phyloP scores from a whole-genome alignment of 2,113 vertebrate genomes.

The Ifrita kowaldi region DNA sequence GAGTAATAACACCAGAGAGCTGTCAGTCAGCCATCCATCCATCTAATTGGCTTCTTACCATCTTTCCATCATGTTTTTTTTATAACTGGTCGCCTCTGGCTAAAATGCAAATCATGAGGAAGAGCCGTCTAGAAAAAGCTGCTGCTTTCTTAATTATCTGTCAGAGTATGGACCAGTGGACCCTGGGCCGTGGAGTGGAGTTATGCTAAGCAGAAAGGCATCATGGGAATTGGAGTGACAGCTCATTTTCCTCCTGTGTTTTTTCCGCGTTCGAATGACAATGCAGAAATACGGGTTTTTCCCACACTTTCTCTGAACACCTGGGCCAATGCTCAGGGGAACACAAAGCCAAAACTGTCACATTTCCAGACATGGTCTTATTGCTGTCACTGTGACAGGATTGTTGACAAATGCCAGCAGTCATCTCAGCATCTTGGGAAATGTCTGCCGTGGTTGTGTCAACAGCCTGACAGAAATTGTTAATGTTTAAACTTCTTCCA shows the following conservation, averaged over 20 bases:
- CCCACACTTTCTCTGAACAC: constrained; percentile 86
- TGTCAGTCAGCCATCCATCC: constrained; percentile 99
- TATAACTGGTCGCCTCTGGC: constrained; percentile 99
- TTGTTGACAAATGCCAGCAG: constrained; percentile 99
- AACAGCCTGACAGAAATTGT: constrained; percentile 99
- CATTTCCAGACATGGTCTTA: constrained; percentile 90
- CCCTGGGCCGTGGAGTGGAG: constrained; percentile 87
- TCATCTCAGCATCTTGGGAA: constrained; percentile 99
- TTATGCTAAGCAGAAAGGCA: constrained; percentile 99
- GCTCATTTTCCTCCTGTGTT: constrained; percentile 98
- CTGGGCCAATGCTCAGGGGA: constrained; percentile 93
- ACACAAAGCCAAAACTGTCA: constrained; percentile 94
- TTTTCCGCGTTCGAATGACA: constrained; percentile 89
- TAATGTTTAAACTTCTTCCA: constrained; percentile 99
- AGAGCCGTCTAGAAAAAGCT: constrained; percentile 90
- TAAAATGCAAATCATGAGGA: constrained; percentile 98
- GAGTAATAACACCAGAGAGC: constrained; percentile 91
- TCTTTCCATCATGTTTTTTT: constrained; percentile 98
- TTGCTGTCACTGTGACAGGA: constrained; percentile 94
- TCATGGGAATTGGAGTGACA: constrained; percentile 99
- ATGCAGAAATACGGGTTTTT: constrained; percentile 89
- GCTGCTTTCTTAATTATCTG: constrained; percentile 99
- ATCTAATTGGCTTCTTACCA: constrained; percentile 99
- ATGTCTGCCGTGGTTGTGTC: constrained; percentile 99
- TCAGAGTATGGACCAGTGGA: constrained; percentile 87